A percentile compares a stretch with the other conserved stretches of the same genome.
phyloP scores from a whole-genome alignment of 2,113 vertebrate species.

The Gyps fulvus region DNA sequence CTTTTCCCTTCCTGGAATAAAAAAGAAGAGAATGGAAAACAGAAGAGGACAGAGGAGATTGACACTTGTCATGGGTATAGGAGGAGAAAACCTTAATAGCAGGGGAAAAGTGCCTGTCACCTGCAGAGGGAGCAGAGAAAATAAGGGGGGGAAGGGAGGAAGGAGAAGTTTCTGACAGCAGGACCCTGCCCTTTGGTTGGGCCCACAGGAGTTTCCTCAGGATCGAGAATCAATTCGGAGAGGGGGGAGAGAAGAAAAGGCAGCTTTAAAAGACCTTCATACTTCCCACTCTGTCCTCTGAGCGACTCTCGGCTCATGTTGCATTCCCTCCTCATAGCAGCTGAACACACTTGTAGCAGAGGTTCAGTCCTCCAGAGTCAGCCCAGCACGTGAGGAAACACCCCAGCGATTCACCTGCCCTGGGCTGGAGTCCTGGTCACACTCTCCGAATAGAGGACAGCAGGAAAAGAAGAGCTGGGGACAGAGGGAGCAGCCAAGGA shows the following conservation, averaged over 20 bases:
- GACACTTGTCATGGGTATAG: neutral
- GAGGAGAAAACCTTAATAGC: conserved; percentile 7
- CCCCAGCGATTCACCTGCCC: neutral
- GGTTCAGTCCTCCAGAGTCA: neutral
- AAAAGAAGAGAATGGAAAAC: neutral
- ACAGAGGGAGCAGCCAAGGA: neutral
- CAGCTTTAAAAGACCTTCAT: neutral
- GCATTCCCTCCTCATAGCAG: neutral
- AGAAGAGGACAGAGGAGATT: neutral
- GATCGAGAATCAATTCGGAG: neutral
- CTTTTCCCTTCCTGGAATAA: neutral
- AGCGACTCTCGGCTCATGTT: neutral
- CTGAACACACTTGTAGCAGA: neutral
- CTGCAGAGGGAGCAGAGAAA: neutral
- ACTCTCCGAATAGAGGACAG: neutral
- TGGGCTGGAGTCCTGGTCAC: neutral
- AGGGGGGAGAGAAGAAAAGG: neutral
- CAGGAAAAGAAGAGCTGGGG: neutral
- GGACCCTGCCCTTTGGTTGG: neutral
- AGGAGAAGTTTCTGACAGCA: neutral
- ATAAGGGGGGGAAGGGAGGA: neutral
- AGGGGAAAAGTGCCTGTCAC: neutral
- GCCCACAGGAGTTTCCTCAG: neutral
- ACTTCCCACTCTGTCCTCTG: neutral
- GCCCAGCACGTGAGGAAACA: neutral